Base-by-base conservation (phyloP, 1,140 invertebrate species). In the Drosophila ohnishii region DNA sequence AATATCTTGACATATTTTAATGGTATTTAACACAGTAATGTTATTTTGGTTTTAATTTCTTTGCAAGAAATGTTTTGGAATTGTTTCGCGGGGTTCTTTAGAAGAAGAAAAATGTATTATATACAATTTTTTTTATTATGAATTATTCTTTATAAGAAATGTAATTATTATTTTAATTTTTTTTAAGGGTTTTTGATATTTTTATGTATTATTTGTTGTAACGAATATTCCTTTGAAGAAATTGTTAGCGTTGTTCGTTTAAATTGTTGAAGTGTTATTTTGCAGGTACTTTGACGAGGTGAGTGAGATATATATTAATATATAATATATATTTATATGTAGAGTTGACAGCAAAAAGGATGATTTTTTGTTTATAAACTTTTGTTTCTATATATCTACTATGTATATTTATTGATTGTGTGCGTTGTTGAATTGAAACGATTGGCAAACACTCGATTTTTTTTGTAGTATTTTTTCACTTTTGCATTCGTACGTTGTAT, bases 281-380 rank as follows among this genome's bases (percentile, higher is more conserved):
- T 80, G 67, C 76, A 88, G 85, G 80, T 88, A 87, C 84, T 85
- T 89, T 80, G 77, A 74, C 83, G 84, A 84, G 84, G 79, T 80
- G 80, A 84, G 67, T 79, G 70, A 87, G 76, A 80, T 62, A 83
- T 67, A 78, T 59, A 37, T 30, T 53, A 30, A 22, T 60, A 50
- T 45, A 61, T 75, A 71, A 58, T 50, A 55, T 75, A 58, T 50
- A 55, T 67, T 45, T 53, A 60, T 55, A 69, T 74, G 48, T 63
- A 70, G 51, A 63, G 59, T 65, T 72, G 67, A 78, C 59, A 78
- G 65, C 67, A 72, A 72, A 66, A 75, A 75, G 50, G 64, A 75
- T 78, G 59, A 66, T 67, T 80, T 35, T 4, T 53, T 45, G 71
- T 69, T 44, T 80, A 63, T 75, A 63, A 56, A 70, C 66, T 57